Conservation (phyloP, 1,140 invertebrate genomes). For the Drosophila carrolli region DNA sequence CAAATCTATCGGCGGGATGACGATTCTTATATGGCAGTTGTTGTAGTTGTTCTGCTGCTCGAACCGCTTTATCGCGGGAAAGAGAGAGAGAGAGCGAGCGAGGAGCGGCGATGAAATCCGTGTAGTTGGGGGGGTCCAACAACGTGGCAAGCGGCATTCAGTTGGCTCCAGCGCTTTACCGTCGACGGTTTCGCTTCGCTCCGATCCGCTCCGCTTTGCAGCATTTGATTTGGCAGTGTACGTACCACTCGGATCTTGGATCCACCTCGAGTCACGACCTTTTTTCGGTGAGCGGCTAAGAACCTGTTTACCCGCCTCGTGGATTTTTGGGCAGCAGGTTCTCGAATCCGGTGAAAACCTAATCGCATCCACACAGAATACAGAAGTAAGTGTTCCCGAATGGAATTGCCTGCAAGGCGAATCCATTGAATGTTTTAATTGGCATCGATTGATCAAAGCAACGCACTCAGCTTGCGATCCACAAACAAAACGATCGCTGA, state of each 20-base stretch:
- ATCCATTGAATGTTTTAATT: constrained; percentile 27
- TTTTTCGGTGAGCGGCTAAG: constrained; percentile 1
- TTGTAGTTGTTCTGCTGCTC: constrained; percentile 11
- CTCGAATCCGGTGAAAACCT: neutral
- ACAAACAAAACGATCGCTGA: constrained; percentile 24
- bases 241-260: constrained; percentile 4
- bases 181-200: constrained; percentile 43
- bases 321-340: constrained; percentile 46
- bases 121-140: constrained; percentile 36
- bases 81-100: constrained; percentile 9
- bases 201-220: neutral
- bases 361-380: neutral
- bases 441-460: constrained; percentile 39
- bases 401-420: constrained; percentile 1
- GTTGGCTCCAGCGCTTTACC: constrained; percentile 50
- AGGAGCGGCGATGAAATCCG: constrained; percentile 18
- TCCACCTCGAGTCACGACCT: constrained; percentile 32
- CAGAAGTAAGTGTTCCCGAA: constrained; percentile 13
- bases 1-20: constrained; percentile 60
- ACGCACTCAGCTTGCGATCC: constrained; percentile 12
- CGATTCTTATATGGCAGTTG: constrained; percentile 20
- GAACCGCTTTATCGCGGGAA: constrained; percentile 19
- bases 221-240: neutral
- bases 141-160: constrained; percentile 49
- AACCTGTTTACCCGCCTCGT: constrained; percentile 38